Evolutionary conservation across 2,888 invertebrate species (phyloP), one percentile per base, ranked within the genome.

Genomic region (Venusia cambrica): DNA sequence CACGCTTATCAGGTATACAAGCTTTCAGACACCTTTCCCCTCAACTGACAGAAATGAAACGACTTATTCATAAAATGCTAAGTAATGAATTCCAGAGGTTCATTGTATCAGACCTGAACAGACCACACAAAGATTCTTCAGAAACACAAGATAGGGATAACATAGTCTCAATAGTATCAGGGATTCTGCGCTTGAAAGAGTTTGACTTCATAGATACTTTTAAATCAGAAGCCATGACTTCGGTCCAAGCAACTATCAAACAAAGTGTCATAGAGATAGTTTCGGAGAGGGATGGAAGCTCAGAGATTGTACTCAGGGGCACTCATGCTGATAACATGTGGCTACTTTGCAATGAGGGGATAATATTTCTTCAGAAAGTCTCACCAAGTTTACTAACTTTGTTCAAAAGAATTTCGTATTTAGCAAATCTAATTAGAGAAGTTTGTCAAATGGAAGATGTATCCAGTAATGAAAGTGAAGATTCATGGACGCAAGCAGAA

Each of bases 21-120:
- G 96, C 98, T 68, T 96, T 99, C 70, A 93, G 98, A 55, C 97
- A 99, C 85, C 87, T 99, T 42, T 95, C 97, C 36, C 96, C 97
- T 37, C 99, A 99, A 76, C 88, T 99, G 29, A 93, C 93, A 42
- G 99, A 99, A 89, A 95, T 99, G 92, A 94, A 97, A 62, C 93
- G 95, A 64, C 89, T 98, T 8, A 98, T 99, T 53, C 97, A 98
- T 66, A 97, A 97, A 84, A 97, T 99, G 97, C 89, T 99, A 53
- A 94, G 93, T 43, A 95, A 96, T 32, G 99, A 99, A 76, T 98
- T 99, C 73, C 94, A 95, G 62, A 91, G 95, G 53, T 96, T 97
- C 73, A 92, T 97, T 29, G 95, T 97, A 2, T 91, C 94, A 6
- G 98, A 99, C 77, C 89, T 99, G 9, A 97, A 97, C 80, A 88